Base-by-base conservation (phyloP, 1,140 invertebrate species). In the Phortica variegata region DNA sequence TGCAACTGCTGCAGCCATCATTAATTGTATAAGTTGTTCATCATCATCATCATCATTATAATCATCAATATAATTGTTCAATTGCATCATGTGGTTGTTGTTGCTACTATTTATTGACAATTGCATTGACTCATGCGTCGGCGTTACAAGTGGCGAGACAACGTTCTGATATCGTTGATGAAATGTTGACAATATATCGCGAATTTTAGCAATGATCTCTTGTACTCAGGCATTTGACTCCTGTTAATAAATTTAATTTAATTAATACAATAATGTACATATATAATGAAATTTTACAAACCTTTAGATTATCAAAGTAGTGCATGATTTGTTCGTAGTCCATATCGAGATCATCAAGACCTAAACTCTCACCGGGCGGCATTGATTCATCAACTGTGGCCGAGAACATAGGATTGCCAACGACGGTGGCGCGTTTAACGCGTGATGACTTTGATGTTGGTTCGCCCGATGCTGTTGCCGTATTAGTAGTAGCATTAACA, bases 261-360 rank as follows among this genome's bases (percentile, higher is more conserved):
- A 15, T n/a, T 19, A 0, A 8, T 10, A 15, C 9, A 45, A 13
- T 17, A 21, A 21, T 9, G n/a, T 60, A 81, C 85, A 18, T 12
- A 29, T 33, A 2, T 84, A 85, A 46, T 21, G 17, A 46, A 37
- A 37, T 2, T 19, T 18, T 29, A 9, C 13, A 15, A 29, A 85
- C 94, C 83, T 97, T 97, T 62, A 97, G 81, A 82, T 94, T 96
- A 78, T 95, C 91, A 82, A 97, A 96, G 79, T 97, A 95, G 68
- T 94, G 89, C 89, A 95, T 93, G 72, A 97, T 90, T 81, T 96
- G 90, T 71, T 96, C 91, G 77, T 97, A 96, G 75, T 96, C 91
- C 90, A 97, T 93, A 60, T 91, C 91, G 49, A 92, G 80, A 76
- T 89, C 88, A 76, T 90, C 89, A 47, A 91, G 78, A 36, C 83